Evolutionary conservation across 2,888 invertebrate species (phyloP).

Genomic region (Molanna angustata): DNA sequence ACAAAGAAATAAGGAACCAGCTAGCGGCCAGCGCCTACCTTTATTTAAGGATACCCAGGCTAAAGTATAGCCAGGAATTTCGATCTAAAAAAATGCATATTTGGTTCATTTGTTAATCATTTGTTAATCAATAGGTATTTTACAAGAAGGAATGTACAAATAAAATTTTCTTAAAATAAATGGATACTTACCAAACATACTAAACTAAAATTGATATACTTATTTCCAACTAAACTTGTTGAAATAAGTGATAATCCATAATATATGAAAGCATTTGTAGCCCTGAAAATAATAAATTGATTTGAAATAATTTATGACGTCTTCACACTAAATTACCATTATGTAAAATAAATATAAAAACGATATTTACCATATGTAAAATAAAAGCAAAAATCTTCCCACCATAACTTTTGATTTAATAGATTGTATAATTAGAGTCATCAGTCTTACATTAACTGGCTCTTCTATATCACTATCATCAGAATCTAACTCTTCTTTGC

Average conservation of each 20-base stretch:
- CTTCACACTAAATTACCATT: too few species aligned
- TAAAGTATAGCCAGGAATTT: conserved; percentile 59
- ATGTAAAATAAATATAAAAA: too few species aligned
- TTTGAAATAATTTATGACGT: too few species aligned
- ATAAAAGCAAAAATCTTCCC: conserved; percentile 45
- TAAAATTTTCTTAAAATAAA: background rate
- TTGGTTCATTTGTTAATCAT: background rate
- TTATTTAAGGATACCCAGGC: conserved; percentile 53
- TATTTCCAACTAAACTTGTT: conserved; percentile 63
- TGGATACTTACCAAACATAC: conserved; percentile 46
- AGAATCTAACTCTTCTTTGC: conserved; percentile 12
- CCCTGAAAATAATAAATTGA: conserved; percentile 47
- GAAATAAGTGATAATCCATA: conserved; percentile 68
- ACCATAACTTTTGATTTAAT: conserved; percentile 47
- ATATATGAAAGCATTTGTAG: conserved; percentile 64
- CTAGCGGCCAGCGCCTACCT: conserved; percentile 53
- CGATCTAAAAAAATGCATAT: conserved; percentile 38
- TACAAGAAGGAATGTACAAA: background rate
- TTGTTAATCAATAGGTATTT: background rate
- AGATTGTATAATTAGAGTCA: conserved; percentile 45
- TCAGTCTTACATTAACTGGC: conserved; percentile 39
- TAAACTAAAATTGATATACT: conserved; percentile 64
- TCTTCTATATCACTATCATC: conserved; percentile 26
- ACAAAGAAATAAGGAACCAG: conserved; percentile 52
- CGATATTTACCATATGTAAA: conserved; percentile 53